Conservation (phyloP, 2,797 vertebrate species). For the Clamator glandarius region DNA sequence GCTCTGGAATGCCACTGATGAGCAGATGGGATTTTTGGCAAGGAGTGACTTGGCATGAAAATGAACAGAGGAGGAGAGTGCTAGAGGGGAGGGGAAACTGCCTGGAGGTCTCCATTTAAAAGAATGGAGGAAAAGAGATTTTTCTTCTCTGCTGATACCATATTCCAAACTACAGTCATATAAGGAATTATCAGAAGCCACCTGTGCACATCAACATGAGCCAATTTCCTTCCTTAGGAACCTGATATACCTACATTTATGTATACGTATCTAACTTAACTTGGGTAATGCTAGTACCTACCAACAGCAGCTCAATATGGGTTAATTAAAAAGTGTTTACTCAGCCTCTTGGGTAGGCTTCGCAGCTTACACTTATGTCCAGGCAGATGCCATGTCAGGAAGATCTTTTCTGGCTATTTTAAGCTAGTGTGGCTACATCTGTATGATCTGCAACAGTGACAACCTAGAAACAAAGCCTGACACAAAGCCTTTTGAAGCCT, state of each 20-base stretch:
- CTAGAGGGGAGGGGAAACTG: background rate
- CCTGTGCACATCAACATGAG: background rate
- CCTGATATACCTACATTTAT: background rate
- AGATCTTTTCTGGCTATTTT: background rate
- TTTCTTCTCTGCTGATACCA: background rate
- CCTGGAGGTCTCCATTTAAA: constrained; percentile 7
- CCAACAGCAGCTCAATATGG: background rate
- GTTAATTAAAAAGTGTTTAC: background rate
- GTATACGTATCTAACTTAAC: background rate
- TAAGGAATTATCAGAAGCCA: background rate
- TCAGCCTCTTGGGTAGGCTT: background rate
- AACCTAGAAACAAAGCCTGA: background rate
- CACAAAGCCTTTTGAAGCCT: background rate
- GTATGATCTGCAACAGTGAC: background rate
- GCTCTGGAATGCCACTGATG: constrained; percentile 68
- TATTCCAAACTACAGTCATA: background rate
- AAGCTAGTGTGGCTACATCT: background rate
- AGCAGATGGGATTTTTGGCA: constrained; percentile 76
- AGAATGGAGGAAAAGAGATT: background rate
- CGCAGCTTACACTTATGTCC: background rate
- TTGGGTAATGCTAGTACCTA: background rate
- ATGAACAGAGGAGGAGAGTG: constrained; percentile 46
- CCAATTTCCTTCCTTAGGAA: background rate
- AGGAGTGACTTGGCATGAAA: constrained; percentile 65
- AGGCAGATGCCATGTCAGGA: background rate